Percentiles rank a stretch among this genome's conserved stretches.
Conservation (phyloP, 1,140 invertebrate genomes). For the Wasmannia auropunctata region DNA sequence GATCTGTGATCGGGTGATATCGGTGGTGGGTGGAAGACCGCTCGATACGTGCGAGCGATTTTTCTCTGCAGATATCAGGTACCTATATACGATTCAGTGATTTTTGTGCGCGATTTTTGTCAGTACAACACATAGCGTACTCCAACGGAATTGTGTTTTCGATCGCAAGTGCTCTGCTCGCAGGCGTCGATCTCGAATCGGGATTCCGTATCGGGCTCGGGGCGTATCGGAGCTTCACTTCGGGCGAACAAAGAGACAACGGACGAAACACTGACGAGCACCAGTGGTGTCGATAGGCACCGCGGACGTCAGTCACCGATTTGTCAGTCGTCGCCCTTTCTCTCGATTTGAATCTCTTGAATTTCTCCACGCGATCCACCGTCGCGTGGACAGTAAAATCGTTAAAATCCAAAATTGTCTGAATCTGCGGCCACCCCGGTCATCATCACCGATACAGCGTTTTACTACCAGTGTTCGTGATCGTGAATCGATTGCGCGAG, state of each 20-base stretch:
- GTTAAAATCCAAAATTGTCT: no score
- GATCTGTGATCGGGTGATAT: not conserved
- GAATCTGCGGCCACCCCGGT: not conserved
- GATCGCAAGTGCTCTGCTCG: not conserved
- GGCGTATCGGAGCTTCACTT: not conserved
- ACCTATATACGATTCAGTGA: no score
- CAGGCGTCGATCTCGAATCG: not conserved
- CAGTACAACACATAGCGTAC: not conserved
- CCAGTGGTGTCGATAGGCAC: not conserved
- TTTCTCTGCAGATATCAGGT: not conserved
- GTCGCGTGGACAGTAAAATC: not conserved
- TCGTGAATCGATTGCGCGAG: not conserved
- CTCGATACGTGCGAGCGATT: not conserved
- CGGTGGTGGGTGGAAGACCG: no score
- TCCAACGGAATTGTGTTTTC: not conserved
- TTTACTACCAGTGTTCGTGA: not conserved
- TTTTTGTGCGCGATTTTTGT: no score
- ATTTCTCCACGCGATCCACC: not conserved
- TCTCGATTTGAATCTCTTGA: not conserved
- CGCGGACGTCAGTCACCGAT: not conserved
- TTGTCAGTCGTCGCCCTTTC: not conserved
- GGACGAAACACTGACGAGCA: slow-evolving; percentile 17
- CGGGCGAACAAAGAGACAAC: slow-evolving; percentile 37
- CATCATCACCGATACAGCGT: not conserved
- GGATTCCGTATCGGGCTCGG: no score